Percentiles rank a stretch among this genome's conserved stretches.
Evolutionary conservation across 2,888 invertebrate species (phyloP).

Genomic region (Pocota personata): DNA sequence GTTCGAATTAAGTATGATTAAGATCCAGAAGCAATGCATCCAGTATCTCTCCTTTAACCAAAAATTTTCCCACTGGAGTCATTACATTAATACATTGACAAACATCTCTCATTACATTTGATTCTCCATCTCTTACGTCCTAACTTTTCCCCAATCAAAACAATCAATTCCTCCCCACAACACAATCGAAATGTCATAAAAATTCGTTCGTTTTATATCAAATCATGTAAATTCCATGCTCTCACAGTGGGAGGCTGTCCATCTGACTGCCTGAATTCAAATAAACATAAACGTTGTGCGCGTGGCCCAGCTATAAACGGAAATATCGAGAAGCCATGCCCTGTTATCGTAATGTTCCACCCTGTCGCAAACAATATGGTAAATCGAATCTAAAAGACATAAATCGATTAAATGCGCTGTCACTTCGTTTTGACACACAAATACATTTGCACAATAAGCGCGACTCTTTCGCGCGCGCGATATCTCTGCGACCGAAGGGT

Average conservation of each 20-base stretch:
- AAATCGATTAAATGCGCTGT: slow-evolving; percentile 81
- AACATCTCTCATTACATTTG: not conserved
- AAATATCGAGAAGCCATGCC: slow-evolving; percentile 18
- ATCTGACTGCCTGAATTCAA: slow-evolving; percentile 35
- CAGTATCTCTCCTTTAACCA: no score
- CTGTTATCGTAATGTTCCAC: slow-evolving; percentile 68
- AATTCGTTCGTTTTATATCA: slow-evolving; percentile 12
- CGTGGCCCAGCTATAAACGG: slow-evolving; percentile 50
- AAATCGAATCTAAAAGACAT: slow-evolving; percentile 76
- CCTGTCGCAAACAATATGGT: slow-evolving; percentile 73
- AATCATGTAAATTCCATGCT: slow-evolving; percentile 24
- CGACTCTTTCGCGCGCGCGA: slow-evolving; percentile 35
- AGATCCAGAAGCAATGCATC: no score
- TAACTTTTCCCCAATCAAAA: slow-evolving; percentile 1
- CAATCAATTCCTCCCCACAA: slow-evolving; percentile 2
- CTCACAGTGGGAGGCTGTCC: not conserved
- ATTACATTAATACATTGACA: not conserved
- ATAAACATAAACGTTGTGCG: slow-evolving; percentile 57
- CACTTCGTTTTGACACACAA: slow-evolving; percentile 80
- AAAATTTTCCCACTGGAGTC: no score
- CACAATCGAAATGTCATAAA: slow-evolving; percentile 60
- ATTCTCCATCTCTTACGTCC: not conserved
- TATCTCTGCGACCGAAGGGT: not conserved
- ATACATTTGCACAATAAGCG: slow-evolving; percentile 37
- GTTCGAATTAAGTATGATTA: no score